Conservation (phyloP, 2,113 vertebrate species). For the Apeltes quadracus region DNA sequence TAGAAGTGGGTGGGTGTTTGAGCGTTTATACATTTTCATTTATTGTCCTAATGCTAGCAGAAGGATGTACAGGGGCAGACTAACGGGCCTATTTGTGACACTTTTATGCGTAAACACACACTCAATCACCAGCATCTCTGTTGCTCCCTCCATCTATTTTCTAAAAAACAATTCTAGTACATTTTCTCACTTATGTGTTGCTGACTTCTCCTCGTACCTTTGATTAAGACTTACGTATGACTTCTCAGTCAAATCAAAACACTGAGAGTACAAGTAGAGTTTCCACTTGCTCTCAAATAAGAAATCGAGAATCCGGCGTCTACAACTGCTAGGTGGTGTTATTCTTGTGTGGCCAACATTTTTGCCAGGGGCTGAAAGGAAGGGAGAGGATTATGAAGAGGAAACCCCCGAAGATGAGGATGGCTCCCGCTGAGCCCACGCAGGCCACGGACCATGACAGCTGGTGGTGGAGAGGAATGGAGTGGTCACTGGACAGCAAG, state of each 20-base stretch:
- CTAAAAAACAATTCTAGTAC: constrained; percentile 1
- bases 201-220: constrained; percentile 22
- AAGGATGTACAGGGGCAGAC: constrained; percentile 16
- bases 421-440: constrained; percentile 78
- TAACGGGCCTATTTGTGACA: constrained; percentile 11
- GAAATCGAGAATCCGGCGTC: constrained; percentile 21
- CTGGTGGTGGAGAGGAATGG: constrained; percentile 81
- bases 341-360: constrained; percentile 76
- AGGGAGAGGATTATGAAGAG: constrained; percentile 84
- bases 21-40: background rate
- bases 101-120: constrained; percentile 27
- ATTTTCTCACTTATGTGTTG: constrained; percentile 13
- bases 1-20: constrained; percentile 10
- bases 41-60: background rate
- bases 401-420: constrained; percentile 83
- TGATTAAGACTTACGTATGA: constrained; percentile 61
- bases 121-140: constrained; percentile 3
- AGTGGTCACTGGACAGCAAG: constrained; percentile 79
- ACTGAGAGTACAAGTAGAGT: constrained; percentile 38
- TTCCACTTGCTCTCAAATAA: constrained; percentile 34
- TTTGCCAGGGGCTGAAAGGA: constrained; percentile 80
- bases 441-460: constrained; percentile 90
- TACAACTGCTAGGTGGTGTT: constrained; percentile 69
- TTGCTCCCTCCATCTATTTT: constrained; percentile 27
- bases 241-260: constrained; percentile 37